These are phyloP conservation scores for Eugnorisma glareosa DNA, from an alignment of 2,888 invertebrate genomes.

Conservation along the genomic window DNA sequence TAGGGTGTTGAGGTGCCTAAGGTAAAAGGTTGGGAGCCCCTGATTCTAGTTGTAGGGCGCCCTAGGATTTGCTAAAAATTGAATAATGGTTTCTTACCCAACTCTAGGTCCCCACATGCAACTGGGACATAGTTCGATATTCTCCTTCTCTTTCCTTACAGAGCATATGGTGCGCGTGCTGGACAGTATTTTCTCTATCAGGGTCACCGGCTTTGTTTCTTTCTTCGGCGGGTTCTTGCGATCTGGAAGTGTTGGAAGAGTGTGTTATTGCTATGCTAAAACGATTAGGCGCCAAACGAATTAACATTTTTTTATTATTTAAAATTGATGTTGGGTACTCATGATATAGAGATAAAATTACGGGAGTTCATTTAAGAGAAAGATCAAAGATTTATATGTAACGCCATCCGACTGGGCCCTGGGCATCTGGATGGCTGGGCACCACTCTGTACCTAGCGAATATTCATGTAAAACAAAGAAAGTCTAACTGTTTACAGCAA, in stretches of 20 bases:
- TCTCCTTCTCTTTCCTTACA: slow-evolving; percentile 76
- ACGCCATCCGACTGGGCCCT: not conserved
- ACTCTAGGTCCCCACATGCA: slow-evolving; percentile 87
- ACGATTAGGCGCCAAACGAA: slow-evolving; percentile 8
- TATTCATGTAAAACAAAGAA: not conserved
- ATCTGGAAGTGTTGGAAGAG: slow-evolving; percentile 70
- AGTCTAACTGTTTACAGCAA: not conserved
- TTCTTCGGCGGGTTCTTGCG: slow-evolving; percentile 83
- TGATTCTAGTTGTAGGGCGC: not conserved
- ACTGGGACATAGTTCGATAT: slow-evolving; percentile 82
- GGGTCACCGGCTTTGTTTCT: slow-evolving; percentile 70
- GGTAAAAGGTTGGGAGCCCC: too few relatives aligned
- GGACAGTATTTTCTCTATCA: slow-evolving; percentile 83
- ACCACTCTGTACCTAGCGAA: not conserved
- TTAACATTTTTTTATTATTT: not conserved
- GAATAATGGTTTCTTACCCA: slow-evolving; percentile 73
- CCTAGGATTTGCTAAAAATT: not conserved
- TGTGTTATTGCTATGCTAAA: slow-evolving; percentile 12
- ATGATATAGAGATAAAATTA: not conserved
- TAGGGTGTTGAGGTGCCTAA: not conserved
- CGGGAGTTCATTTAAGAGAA: not conserved
- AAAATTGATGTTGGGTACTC: not conserved
- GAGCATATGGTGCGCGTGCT: slow-evolving; percentile 81
- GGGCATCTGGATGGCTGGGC: not conserved
- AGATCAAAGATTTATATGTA: not conserved